These are phyloP conservation scores for Phasianus colchicus DNA, from an alignment of 2,113 vertebrate genomes.

Conservation along the genomic window DNA sequence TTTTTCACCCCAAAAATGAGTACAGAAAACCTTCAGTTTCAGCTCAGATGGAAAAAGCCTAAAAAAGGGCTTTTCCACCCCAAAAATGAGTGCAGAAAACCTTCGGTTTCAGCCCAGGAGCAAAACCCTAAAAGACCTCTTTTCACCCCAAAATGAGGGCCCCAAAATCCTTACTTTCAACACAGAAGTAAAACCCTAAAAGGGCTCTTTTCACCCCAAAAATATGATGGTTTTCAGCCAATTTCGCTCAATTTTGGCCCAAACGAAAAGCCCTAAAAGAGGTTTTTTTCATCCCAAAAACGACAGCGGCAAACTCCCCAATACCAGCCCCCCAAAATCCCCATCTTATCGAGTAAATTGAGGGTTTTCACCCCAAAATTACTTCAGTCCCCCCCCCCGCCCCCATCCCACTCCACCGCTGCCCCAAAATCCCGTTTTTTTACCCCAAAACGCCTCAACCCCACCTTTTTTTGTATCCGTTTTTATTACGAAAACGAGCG, in stretches of 20 bases:
- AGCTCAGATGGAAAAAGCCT: too few relatives aligned
- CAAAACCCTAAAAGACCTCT: too few relatives aligned
- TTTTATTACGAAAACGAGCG: neutral
- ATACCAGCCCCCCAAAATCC: rapidly evolving
- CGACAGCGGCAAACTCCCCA: rapidly evolving
- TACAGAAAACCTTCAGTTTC: too few relatives aligned
- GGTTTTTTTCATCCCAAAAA: neutral
- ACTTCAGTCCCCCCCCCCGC: neutral
- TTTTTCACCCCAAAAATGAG: neutral
- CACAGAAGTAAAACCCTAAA: neutral
- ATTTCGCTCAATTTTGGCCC: too few relatives aligned
- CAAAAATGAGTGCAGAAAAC: neutral
- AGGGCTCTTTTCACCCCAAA: neutral
- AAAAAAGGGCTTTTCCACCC: neutral
- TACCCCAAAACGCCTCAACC: neutral
- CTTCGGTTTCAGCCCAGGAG: rapidly evolving
- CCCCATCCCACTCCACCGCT: too few relatives aligned
- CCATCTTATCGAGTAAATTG: rapidly evolving
- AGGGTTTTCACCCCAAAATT: neutral
- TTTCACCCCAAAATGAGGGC: too few relatives aligned
- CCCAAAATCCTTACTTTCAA: too few relatives aligned
- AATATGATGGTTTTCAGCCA: neutral
- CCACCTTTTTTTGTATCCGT: neutral
- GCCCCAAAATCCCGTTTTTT: neutral
- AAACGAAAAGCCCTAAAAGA: too few relatives aligned